Conservation (phyloP, 1,140 invertebrate genomes). For the Periplaneta americana region DNA sequence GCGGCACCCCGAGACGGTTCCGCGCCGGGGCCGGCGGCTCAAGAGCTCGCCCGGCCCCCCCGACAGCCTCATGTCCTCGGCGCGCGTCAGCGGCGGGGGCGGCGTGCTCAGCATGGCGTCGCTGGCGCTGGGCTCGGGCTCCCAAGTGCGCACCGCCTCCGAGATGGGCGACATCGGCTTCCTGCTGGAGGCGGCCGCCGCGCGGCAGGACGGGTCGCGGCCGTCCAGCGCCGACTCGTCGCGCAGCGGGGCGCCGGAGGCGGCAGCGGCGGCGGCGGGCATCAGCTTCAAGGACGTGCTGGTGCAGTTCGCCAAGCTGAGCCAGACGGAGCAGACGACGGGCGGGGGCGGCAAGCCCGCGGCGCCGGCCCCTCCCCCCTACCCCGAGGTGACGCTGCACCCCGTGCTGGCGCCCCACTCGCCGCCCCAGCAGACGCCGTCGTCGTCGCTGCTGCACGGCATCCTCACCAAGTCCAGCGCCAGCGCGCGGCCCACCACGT, state of each 20-base stretch:
- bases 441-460: slow-evolving; percentile 64
- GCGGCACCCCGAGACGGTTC: slow-evolving; percentile 62
- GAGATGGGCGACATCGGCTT: slow-evolving; percentile 20
- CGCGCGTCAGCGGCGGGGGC: slow-evolving; percentile 21
- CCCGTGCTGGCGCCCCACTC: slow-evolving; percentile 49
- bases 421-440: slow-evolving; percentile 39
- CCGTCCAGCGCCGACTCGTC: slow-evolving; percentile 48
- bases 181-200: slow-evolving; percentile 5
- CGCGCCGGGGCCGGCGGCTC: slow-evolving; percentile 53
- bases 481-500: slow-evolving; percentile 42
- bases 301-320: slow-evolving; percentile 66
- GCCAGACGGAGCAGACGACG: slow-evolving; percentile 24
- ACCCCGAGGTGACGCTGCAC: slow-evolving; percentile 70
- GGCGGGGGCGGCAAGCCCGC: slow-evolving; percentile 28
- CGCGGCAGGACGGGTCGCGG: slow-evolving; percentile 37
- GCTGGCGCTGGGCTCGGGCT: slow-evolving; percentile 34
- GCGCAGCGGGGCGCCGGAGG: slow-evolving; percentile 37
- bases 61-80: slow-evolving; percentile 19
- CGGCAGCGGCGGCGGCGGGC: slow-evolving; percentile 6
- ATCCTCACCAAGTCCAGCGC: slow-evolving; percentile 59
- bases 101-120: slow-evolving; percentile 32
- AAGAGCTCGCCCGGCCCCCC: slow-evolving; percentile 16
- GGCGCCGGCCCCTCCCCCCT: slow-evolving; percentile 52
- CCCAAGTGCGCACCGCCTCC: slow-evolving; percentile 33
- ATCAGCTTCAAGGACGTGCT: slow-evolving; percentile 67